Percentiles rank a stretch among this genome's conserved stretches.
Conservation (phyloP, 2,888 invertebrate species). For the Cotesia congregata region DNA sequence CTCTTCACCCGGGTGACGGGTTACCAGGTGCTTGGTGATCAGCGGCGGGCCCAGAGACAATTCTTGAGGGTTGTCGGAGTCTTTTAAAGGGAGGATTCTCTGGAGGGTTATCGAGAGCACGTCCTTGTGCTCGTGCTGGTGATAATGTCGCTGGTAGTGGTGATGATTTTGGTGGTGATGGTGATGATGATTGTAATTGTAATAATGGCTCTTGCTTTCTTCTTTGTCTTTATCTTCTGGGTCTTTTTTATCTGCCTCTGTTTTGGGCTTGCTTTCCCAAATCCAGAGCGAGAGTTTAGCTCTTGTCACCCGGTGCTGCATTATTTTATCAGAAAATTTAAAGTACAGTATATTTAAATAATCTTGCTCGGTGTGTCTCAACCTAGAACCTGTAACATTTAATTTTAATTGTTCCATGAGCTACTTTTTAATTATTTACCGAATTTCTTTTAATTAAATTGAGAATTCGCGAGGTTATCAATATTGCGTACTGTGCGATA, state of each 20-base stretch:
- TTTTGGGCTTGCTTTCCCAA: conserved; percentile 65
- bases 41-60: conserved; percentile 62
- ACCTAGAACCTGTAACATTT: conserved; percentile 75
- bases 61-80: conserved; percentile 62
- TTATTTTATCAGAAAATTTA: conserved; percentile 79
- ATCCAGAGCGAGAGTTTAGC: conserved; percentile 81
- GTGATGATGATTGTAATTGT: conserved; percentile 18
- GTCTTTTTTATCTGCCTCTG: background rate
- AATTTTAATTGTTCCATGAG: background rate
- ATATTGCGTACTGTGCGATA: background rate
- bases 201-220: conserved; percentile 39
- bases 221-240: conserved; percentile 40
- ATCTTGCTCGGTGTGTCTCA: conserved; percentile 77
- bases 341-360: conserved; percentile 80
- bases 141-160: conserved; percentile 10
- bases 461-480: background rate
- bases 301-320: conserved; percentile 78
- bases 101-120: conserved; percentile 71
- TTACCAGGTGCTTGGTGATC: conserved; percentile 61
- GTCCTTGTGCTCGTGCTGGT: conserved; percentile 32
- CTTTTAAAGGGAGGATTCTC: conserved; percentile 70
- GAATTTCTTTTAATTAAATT: background rate
- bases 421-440: background rate
- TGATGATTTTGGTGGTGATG: conserved; percentile 20
- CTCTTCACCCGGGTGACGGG: conserved; percentile 70